Evolutionary conservation across 2,888 invertebrate genomes (phyloP), one percentile per base, ranked within the genome.

Genomic region (Nomada hirtipes): DNA sequence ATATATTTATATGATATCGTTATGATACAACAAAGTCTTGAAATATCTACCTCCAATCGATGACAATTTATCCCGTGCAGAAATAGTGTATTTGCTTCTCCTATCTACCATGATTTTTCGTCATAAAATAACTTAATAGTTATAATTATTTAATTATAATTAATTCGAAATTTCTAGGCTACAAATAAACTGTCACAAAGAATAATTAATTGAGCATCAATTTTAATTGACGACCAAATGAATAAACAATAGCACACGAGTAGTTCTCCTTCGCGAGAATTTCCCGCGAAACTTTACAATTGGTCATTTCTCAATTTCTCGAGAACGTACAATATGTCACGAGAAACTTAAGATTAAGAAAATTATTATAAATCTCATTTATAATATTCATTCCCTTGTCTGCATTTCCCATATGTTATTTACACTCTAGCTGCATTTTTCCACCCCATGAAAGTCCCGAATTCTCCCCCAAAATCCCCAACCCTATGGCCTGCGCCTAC

Each of bases 51-150:
- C 69, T n/a, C 57, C 55, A 18, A 76, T 63, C 55, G 83, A 83
- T 9, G 79, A 29, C 2, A 61, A 2, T 63, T 55, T 78, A 4
- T 86, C 82, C 55, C 73, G 76, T 15, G 72, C 57, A 42, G 85
- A 85, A 0, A n/a, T 11, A 15, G 29, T 10, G n/a, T 80, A 65
- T 52, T 36, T 86, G 55, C 64, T 83, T 9, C 10, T 72, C 42
- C 15, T 82, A 55, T 79, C 83, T 2, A 18, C 57, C 83, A 86
- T 86, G 42, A 44, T 36, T 29, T 57, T 36, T 11, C 29, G 20
- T 36, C 50, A 7, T 1, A 52, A 23, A 18, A n/a, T 55, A 29
- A 11, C 26, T 2, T 36, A 2, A 2, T 36, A n/a, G 3, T 9
- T 36, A 20, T 2, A 7, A 36, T 36, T 36, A 36, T 7, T 36